Percentiles rank a stretch among this genome's conserved stretches.
These are phyloP conservation scores for Artemia sinica DNA, from an alignment of 2,888 invertebrate species.

Conservation along the genomic window DNA sequence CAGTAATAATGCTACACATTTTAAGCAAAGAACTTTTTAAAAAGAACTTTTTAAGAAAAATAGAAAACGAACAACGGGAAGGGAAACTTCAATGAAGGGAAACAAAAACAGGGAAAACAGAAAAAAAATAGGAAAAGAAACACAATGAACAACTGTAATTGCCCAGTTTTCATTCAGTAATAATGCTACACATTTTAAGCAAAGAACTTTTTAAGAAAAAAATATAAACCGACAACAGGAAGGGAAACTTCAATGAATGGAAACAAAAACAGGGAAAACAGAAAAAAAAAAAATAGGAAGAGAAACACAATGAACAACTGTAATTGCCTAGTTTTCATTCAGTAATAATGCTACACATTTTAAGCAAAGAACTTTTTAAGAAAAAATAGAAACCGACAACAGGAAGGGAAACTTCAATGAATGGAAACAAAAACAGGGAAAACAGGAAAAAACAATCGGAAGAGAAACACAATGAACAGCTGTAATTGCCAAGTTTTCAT, in stretches of 20 bases:
- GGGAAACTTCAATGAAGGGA: no score
- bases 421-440: no score
- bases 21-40: conserved; percentile 29
- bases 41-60: no score
- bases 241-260: no score
- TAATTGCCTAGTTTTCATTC: conserved; percentile 88
- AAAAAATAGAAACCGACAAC: no score
- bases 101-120: no score
- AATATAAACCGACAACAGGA: no score
- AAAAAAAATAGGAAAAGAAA: conserved; percentile 25
- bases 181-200: conserved; percentile 73
- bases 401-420: no score
- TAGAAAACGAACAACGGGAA: no score
- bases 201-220: no score
- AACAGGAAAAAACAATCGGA: background rate
- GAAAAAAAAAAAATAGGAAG: background rate
- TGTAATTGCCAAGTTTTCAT: conserved; percentile 88
- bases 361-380: no score
- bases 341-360: conserved; percentile 80
- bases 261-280: no score
- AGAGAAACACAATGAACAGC: conserved; percentile 67
- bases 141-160: conserved; percentile 82
- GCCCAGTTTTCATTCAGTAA: conserved; percentile 85
- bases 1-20: conserved; percentile 74
- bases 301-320: conserved; percentile 67